Base-by-base conservation (phyloP, 2,113 vertebrate species). In the Helogale parvula region DNA sequence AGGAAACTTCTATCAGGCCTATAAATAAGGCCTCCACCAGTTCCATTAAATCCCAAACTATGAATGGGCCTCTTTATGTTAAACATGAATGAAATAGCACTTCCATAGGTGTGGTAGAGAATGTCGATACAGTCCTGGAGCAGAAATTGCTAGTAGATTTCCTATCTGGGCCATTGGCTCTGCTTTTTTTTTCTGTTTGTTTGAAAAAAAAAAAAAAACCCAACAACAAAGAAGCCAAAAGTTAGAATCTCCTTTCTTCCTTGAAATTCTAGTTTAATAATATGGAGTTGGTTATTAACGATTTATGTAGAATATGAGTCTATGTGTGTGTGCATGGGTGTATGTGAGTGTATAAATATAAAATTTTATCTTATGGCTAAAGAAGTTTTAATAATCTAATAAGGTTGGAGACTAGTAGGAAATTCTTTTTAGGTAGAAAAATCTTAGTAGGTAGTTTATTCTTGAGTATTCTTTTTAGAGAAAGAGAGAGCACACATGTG, bases 61-160 rank as follows among this genome's bases (percentile, higher is more conserved):
- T 98, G 98, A 97, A 97, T 94, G 82, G 41, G 29, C 5, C 77
- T 87, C 50, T 94, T 94, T 94, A 95, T 94, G 47, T 80, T 11
- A 77, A 76, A 50, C 15, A 60, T 63, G 52, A 97, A 90, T 31
- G 2, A 92, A 94, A 91, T 41, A 89, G 54, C 50, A 80, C 93
- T 94, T 91, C 68, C 66, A 5, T 80, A 86, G 89, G 93, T 96
- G 93, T 95, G 92, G 89, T 57, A 83, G 77, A 60, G 47, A 68
- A 57, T 57, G 38, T 2, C 72, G 86, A 92, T 74, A 60, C 13
- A 68, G 15, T 85, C n/a, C 87, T 80, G 27, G 68, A 97, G n/a
- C 29, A 96, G 41, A 91, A 83, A 74, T 2, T 80, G 25, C 68
- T 96, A 50, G 72, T 47, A 80, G 50, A 65, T 86, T 97, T 93